Conservation (phyloP, 2,888 invertebrate species). For the Noctua comes region DNA sequence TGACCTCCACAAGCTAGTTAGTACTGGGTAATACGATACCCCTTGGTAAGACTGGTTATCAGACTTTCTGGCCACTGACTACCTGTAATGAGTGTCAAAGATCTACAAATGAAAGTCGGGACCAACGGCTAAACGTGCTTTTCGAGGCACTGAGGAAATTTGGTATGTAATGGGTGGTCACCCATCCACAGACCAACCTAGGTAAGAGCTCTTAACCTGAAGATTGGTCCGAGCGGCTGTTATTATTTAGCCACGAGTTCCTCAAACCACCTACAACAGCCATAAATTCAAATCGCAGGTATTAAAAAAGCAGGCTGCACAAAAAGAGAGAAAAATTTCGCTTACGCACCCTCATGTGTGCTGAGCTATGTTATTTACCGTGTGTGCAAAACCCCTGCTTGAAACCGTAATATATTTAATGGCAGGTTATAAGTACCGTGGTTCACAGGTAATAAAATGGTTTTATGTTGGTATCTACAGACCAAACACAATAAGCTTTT, state of each 20-base stretch:
- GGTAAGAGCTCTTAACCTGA: background rate
- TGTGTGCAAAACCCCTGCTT: background rate
- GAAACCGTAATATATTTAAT: slow-evolving; percentile 12
- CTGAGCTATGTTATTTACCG: slow-evolving; percentile 1
- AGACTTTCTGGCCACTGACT: background rate
- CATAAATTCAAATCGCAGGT: slow-evolving; percentile 5
- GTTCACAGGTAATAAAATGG: slow-evolving; percentile 12
- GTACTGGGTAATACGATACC: background rate
- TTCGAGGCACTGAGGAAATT: background rate
- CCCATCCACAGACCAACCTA: background rate
- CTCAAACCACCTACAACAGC: background rate
- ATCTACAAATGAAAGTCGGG: background rate
- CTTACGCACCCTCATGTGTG: background rate
- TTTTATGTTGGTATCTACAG: slow-evolving; percentile 15
- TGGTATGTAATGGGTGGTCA: background rate
- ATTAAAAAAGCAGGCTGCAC: slow-evolving; percentile 19
- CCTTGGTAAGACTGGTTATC: background rate
- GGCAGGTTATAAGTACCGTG: background rate
- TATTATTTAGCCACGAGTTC: background rate
- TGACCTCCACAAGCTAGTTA: background rate
- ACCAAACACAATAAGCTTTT: background rate
- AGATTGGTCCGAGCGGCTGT: background rate
- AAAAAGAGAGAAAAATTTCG: slow-evolving; percentile 6
- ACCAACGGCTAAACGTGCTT: background rate
- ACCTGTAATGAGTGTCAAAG: background rate